Base-by-base conservation (phyloP, 2,113 vertebrate species). In the Erpornis zantholeuca region DNA sequence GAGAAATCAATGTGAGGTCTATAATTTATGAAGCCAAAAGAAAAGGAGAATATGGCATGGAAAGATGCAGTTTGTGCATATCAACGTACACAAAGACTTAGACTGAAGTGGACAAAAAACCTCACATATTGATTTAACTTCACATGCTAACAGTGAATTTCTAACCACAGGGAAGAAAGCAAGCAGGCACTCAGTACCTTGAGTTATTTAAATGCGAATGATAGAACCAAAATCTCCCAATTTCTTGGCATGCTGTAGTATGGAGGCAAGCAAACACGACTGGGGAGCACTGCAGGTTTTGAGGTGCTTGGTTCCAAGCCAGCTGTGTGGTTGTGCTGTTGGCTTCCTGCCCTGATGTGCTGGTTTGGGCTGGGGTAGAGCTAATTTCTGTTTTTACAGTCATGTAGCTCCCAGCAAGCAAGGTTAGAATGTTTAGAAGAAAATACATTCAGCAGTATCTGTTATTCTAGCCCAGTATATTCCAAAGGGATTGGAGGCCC, bases 241-340 rank as follows among this genome's bases (percentile, higher is more conserved):
- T 44, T 82, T 83, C 21, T 69, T 50, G 75, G 22, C 18, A 44
- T 20, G 10, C 47, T 35, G 19, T 31, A 40, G 12, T 23, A 47
- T 31, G 1, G 8, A 79, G 9, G 21, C 12, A 69, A 76, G 17
- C n/a, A 57, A 60, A 23, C 13, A 69, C 54, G 54, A 65, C 38
- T 27, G 0, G 0, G 0, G 35, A 69, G 40, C 17, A 29, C 6
- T 80, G 35, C 68, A 35, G 49, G 23, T 60, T 76, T 73, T 35
- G 69, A 76, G 52, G 17, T 45, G 36, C 49, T 65, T 71, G 15
- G 17, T 85, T 76, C 50, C 45, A 80, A 69, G 40, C 42, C 44
- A 8, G 3, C 14, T 52, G 8, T 40, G 11, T 50, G 15, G 60
- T 38, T 65, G 12, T 68, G 45, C 10, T 65, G 28, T 8, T 84